These are phyloP conservation scores for Hemiscyllium ocellatum DNA, from an alignment of 2,113 vertebrate species.

Conservation along the genomic window DNA sequence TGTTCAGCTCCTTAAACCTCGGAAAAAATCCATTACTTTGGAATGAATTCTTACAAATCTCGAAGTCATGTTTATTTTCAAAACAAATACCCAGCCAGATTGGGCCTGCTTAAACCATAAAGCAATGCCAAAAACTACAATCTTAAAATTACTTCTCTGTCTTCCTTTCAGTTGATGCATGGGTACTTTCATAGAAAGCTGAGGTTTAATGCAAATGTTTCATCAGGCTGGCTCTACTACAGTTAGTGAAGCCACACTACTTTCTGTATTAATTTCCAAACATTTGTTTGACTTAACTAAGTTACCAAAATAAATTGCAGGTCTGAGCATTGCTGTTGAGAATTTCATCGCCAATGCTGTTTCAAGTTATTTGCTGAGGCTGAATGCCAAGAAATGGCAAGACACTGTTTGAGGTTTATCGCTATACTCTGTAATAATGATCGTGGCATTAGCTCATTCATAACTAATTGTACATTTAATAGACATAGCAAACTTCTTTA, in stretches of 20 bases:
- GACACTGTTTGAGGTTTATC: constrained; percentile 19
- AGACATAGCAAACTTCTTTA: neutral
- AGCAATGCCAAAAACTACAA: constrained; percentile 55
- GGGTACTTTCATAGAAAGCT: constrained; percentile 59
- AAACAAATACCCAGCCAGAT: constrained; percentile 56
- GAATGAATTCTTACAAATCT: neutral
- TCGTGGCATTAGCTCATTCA: neutral
- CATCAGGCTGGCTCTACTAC: neutral
- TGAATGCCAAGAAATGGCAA: constrained; percentile 40
- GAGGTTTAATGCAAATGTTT: constrained; percentile 50
- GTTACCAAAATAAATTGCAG: constrained; percentile 42
- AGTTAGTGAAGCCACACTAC: constrained; percentile 42
- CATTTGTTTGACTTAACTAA: constrained; percentile 46
- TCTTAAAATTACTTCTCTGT: constrained; percentile 51
- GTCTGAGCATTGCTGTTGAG: constrained; percentile 38
- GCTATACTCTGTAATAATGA: neutral
- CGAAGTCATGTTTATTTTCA: constrained; percentile 53
- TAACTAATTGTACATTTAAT: constrained; percentile 1
- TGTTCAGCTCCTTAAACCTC: constrained; percentile 20
- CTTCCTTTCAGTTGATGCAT: constrained; percentile 48
- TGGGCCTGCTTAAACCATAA: constrained; percentile 42
- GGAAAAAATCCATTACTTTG: constrained; percentile 32
- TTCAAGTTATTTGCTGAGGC: constrained; percentile 42
- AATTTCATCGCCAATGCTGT: constrained; percentile 19
- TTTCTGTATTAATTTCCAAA: constrained; percentile 50